Evolutionary conservation across 2,113 vertebrate genomes (phyloP), one percentile per base, ranked within the genome.

Genomic region (Cyrtonyx montezumae): DNA sequence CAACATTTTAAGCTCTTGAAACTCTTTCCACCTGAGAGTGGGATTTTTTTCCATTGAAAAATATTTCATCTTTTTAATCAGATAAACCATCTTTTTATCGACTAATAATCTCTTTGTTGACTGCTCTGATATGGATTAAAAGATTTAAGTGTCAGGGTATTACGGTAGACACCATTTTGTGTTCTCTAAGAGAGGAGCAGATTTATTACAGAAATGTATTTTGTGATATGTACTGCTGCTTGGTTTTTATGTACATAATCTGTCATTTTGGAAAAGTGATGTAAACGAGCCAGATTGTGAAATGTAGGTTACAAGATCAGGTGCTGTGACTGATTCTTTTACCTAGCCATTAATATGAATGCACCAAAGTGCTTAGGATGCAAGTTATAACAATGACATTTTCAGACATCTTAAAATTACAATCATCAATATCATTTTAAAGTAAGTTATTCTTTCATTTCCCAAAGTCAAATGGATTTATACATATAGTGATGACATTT

Each of bases 21-120:
- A 46, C 3, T 11, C 42, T 69, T 71, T 79, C 46, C 89, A 1
- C 19, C 28, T 63, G 17, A 73, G 14, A 88, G 23, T 4, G 43
- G 25, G 28, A 30, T 56, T 83, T 36, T 87, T 49, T 91, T 25
- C 13, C 8, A 14, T 62, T 66, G 46, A 90, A 86, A 62, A 58
- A 2, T 75, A 25, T 87, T 78, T 12, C 37, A 48, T 61, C 26
- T 85, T 95, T 84, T 74, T 90, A 92, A 77, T 91, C 43, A 93
- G 9, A 56, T 32, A 66, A 87, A 51, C 15, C 46, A 34, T 77
- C 18, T 30, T 65, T 89, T 43, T 85, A 34, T 26, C 56, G 79
- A 66, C 40, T 88, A 87, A 68, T 88, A 65, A 78, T 69, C 30
- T 95, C 42, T 68, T 77, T 93, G 89, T 81, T 86, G 56, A 91